Percentiles rank a stretch among this genome's conserved stretches.
Conservation (phyloP, 2,113 vertebrate species). For the Todiramphus chloris region DNA sequence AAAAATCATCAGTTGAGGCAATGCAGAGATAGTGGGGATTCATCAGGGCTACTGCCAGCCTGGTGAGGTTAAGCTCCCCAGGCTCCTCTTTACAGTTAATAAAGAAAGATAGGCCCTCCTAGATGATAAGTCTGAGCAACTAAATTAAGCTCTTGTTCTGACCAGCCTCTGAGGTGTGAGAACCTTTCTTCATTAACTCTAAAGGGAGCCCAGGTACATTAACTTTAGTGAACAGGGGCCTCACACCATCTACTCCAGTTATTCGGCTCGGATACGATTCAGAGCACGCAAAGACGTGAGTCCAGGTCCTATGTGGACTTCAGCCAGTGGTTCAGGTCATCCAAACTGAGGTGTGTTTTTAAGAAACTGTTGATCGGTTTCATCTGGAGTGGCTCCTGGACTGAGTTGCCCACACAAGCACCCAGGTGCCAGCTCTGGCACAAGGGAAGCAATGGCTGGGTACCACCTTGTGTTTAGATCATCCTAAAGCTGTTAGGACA, state of each 20-base stretch:
- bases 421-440: not conserved
- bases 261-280: not conserved
- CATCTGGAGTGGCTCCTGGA: not conserved
- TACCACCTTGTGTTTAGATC: not conserved
- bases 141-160: not conserved
- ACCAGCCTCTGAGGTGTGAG: not conserved
- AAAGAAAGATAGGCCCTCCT: not conserved
- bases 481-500: not conserved
- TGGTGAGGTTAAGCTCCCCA: not conserved
- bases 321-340: not conserved
- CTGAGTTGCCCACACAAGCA: not conserved
- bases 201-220: not conserved
- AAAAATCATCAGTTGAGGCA: not conserved
- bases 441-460: not conserved
- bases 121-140: not conserved
- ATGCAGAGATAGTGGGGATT: not conserved
- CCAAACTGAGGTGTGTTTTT: not conserved
- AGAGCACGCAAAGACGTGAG: not conserved
- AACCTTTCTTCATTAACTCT: not conserved
- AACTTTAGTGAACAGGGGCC: not conserved
- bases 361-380: not conserved
- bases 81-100: not conserved
- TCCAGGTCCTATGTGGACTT: fast-evolving
- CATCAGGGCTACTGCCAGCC: not conserved
- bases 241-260: not conserved